Percentiles rank a stretch among this genome's conserved stretches.
phyloP scores from a whole-genome alignment of 1,140 invertebrate genomes.

The Pseudoatta argentina region DNA sequence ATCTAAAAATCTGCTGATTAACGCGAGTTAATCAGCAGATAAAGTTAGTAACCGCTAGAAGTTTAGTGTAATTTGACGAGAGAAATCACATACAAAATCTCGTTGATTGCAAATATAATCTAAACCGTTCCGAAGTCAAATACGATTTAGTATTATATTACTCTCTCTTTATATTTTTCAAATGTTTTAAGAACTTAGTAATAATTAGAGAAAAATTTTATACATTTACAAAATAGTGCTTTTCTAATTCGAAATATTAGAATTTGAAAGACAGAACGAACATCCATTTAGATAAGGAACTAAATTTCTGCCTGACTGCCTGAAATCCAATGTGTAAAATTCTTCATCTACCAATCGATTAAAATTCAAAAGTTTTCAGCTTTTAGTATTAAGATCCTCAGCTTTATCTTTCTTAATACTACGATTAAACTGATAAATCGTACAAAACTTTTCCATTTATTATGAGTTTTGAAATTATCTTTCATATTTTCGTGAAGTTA shows the following conservation, averaged over 20 bases:
- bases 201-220: neutral
- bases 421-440: neutral
- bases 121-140: neutral
- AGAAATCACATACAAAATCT: neutral
- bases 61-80: conserved; percentile 33
- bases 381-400: neutral
- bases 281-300: neutral
- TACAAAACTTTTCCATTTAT: neutral
- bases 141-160: no score
- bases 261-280: neutral
- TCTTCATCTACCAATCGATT: neutral
- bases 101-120: conserved; percentile 32
- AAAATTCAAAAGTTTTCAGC: neutral
- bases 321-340: neutral
- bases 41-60: conserved; percentile 18
- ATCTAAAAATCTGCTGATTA: conserved; percentile 28
- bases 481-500: neutral
- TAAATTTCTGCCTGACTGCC: neutral
- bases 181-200: conserved; percentile 15
- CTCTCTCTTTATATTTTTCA: neutral
- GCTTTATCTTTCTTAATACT: neutral
- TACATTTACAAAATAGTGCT: neutral
- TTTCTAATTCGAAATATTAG: neutral
- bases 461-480: neutral
- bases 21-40: conserved; percentile 24